phyloP scores from a whole-genome alignment of 2,113 vertebrate species.

The Propithecus coquereli region DNA sequence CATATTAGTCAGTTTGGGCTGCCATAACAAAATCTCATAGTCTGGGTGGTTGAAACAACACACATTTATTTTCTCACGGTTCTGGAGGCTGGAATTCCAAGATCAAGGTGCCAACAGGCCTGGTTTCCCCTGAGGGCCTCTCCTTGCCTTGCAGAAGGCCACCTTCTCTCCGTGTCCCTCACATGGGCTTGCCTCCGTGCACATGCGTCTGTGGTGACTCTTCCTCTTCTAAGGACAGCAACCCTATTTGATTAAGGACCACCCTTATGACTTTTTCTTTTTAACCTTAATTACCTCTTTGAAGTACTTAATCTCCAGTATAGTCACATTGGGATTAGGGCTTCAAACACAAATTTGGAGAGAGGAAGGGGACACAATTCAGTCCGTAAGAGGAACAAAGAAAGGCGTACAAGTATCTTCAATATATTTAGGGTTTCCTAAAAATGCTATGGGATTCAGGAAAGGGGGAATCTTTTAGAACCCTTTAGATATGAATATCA shows the following conservation, averaged over 20 bases:
- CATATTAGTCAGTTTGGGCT: not conserved
- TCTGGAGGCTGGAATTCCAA: not conserved
- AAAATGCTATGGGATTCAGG: not conserved
- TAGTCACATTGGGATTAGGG: rapidly evolving
- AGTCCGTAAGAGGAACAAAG: not conserved
- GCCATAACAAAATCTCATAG: not conserved
- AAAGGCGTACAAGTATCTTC: not conserved
- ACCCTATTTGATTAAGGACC: not conserved
- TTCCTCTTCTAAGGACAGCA: not conserved
- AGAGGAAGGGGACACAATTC: not conserved
- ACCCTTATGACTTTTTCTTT: not conserved
- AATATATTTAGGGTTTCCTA: not conserved
- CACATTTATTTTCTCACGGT: not conserved
- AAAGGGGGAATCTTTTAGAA: not conserved
- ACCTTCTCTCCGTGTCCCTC: not conserved
- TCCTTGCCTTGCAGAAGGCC: not conserved
- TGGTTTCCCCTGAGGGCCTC: not conserved
- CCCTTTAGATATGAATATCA: not conserved
- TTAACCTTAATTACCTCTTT: not conserved
- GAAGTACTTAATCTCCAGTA: not conserved
- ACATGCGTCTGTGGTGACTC: rapidly evolving
- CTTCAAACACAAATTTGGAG: not conserved
- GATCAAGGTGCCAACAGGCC: not conserved
- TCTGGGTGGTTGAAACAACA: not conserved
- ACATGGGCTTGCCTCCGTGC: not conserved